Percentiles rank a stretch among this genome's conserved stretches.
Conservation (phyloP, 1,140 invertebrate genomes). For the Sycobia sp. region DNA sequence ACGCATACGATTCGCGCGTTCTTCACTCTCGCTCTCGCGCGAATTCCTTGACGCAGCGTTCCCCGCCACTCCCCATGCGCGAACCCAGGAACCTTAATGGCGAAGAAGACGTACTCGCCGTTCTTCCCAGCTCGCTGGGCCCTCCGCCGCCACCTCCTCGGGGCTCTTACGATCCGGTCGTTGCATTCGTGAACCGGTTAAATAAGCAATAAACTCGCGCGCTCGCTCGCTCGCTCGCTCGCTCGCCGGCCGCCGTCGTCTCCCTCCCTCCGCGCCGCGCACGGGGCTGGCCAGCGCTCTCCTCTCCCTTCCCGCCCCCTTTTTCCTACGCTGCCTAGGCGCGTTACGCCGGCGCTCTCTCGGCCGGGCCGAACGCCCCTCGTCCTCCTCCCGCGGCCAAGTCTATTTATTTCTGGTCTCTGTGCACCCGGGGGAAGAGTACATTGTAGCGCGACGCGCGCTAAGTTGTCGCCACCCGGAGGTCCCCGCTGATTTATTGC, state of each 20-base stretch:
- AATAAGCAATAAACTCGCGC: constrained; percentile 41
- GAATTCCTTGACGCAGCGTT: constrained; percentile 34
- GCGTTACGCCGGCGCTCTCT: not conserved
- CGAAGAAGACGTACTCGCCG: constrained; percentile 6
- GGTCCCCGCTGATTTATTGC: too few relatives aligned
- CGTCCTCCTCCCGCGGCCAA: not conserved
- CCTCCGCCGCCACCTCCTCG: not conserved
- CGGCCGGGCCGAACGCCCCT: not conserved
- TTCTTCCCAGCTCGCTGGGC: not conserved
- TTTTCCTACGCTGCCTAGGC: too few relatives aligned
- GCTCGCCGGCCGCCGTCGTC: not conserved
- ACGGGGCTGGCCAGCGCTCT: too few relatives aligned
- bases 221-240: too few relatives aligned
- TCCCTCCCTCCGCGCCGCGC: too few relatives aligned
- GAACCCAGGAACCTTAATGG: constrained; percentile 3
- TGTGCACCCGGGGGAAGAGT: too few relatives aligned
- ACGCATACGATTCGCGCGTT: constrained; percentile 1
- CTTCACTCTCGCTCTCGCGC: constrained; percentile 10
- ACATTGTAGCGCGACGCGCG: too few relatives aligned
- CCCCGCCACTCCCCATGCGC: constrained; percentile 34
- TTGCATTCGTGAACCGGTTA: constrained; percentile 35
- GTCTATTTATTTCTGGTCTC: constrained; percentile 4
- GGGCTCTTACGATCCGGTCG: constrained; percentile 9
- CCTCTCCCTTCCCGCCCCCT: not conserved
- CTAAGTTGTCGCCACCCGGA: too few relatives aligned